These are phyloP conservation scores for Eubasilissa splendida DNA, from an alignment of 2,888 invertebrate genomes.

Conservation along the genomic window DNA sequence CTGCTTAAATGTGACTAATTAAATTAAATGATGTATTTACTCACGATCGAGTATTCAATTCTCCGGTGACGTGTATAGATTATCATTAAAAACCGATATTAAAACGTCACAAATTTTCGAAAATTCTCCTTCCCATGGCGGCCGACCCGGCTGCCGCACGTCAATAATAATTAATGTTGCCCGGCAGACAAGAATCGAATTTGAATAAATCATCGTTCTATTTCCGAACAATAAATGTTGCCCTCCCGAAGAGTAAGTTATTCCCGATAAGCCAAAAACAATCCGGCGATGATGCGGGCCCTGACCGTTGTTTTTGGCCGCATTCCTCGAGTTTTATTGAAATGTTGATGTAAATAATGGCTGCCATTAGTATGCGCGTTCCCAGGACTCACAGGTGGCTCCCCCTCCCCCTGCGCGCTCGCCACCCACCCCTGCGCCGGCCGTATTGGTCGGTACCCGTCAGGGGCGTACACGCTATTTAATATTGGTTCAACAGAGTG, in stretches of 20 bases:
- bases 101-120: too few species aligned
- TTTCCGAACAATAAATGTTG: conserved; percentile 34
- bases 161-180: too few species aligned
- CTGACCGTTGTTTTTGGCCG: conserved; percentile 54
- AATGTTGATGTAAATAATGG: conserved; percentile 58
- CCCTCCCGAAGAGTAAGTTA: conserved; percentile 17
- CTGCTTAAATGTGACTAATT: too few species aligned
- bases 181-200: conserved; percentile 2
- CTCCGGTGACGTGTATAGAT: too few species aligned
- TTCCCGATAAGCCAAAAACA: conserved; percentile 24
- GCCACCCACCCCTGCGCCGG: background rate
- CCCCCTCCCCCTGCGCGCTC: background rate
- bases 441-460: background rate
- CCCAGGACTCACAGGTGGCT: conserved; percentile 43
- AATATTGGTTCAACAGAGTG: background rate
- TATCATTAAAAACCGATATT: too few species aligned
- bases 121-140: too few species aligned
- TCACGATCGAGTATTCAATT: too few species aligned
- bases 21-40: too few species aligned
- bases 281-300: conserved; percentile 23
- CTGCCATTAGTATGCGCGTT: conserved; percentile 43
- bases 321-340: conserved; percentile 57
- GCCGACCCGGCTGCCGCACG: too few species aligned
- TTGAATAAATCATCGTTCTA: conserved; percentile 33
- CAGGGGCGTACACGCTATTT: conserved; percentile 1